Percentiles rank a stretch among this genome's conserved stretches.
Evolutionary conservation across 2,888 invertebrate species (phyloP).

Genomic region (Eupithecia vulgata): DNA sequence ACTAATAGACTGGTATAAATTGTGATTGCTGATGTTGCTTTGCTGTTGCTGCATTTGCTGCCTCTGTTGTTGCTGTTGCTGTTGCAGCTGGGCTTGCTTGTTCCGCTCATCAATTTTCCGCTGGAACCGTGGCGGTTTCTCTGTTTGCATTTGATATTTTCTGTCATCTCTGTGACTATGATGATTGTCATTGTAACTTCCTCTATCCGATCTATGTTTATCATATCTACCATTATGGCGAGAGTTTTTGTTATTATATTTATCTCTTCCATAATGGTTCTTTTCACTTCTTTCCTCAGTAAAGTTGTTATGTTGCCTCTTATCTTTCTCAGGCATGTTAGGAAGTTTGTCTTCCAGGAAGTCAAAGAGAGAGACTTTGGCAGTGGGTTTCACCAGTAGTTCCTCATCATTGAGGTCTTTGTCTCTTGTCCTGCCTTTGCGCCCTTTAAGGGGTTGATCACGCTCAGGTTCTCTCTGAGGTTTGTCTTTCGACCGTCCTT

Average conservation of each 20-base stretch:
- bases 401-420: constrained; percentile 82
- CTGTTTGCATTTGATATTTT: constrained; percentile 75
- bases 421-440: constrained; percentile 71
- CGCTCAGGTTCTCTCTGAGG: constrained; percentile 66
- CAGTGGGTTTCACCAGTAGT: constrained; percentile 88
- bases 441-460: constrained; percentile 69
- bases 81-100: constrained; percentile 70
- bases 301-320: constrained; percentile 59
- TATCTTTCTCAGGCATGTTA: constrained; percentile 74
- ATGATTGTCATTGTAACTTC: constrained; percentile 71
- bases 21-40: constrained; percentile 42
- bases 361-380: constrained; percentile 91
- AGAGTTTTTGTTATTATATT: constrained; percentile 64
- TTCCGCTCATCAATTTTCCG: constrained; percentile 80
- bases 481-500: constrained; percentile 74
- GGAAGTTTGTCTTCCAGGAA: constrained; percentile 92
- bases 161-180: constrained; percentile 67
- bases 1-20: constrained; percentile 58
- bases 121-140: constrained; percentile 86
- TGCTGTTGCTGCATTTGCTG: constrained; percentile 52
- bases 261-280: constrained; percentile 65
- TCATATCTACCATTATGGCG: constrained; percentile 68
- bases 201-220: constrained; percentile 65
- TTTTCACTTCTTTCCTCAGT: constrained; percentile 68
- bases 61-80: constrained; percentile 54